Conservation (phyloP, 2,888 invertebrate genomes). For the Tipula confusa region DNA sequence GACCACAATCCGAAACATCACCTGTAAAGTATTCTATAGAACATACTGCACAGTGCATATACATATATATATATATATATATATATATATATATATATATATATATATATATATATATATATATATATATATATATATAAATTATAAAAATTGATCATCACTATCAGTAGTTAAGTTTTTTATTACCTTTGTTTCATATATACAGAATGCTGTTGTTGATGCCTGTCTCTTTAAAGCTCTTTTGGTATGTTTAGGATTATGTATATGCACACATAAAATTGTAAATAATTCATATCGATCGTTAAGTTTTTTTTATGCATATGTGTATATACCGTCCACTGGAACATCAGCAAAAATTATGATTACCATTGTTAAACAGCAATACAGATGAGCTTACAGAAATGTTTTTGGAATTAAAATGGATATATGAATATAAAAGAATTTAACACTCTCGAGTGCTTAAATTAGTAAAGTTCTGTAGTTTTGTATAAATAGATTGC, state of each 20-base stretch:
- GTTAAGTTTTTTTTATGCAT: not conserved
- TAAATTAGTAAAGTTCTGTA: not conserved
- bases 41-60: not conserved
- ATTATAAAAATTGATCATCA: not conserved
- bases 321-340: not conserved
- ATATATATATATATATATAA: not conserved
- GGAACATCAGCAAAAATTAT: not conserved
- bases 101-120: not conserved
- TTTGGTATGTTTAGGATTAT: not conserved
- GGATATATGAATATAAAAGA: not conserved
- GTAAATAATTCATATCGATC: not conserved
- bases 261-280: not conserved
- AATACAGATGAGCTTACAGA: not conserved
- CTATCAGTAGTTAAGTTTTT: constrained; percentile 7
- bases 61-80: not conserved
- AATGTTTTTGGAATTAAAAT: not conserved
- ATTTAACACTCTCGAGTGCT: not conserved
- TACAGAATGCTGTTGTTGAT: not conserved
- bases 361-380: not conserved
- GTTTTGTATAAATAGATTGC: too few species aligned
- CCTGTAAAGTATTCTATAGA: too few species aligned
- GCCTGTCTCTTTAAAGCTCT: not conserved
- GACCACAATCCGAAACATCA: too few species aligned
- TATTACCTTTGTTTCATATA: not conserved
- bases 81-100: not conserved